A percentile compares a stretch with the other conserved stretches of the same genome.
phyloP scores from a whole-genome alignment of 2,888 invertebrate species.

The Xylota sylvarum region DNA sequence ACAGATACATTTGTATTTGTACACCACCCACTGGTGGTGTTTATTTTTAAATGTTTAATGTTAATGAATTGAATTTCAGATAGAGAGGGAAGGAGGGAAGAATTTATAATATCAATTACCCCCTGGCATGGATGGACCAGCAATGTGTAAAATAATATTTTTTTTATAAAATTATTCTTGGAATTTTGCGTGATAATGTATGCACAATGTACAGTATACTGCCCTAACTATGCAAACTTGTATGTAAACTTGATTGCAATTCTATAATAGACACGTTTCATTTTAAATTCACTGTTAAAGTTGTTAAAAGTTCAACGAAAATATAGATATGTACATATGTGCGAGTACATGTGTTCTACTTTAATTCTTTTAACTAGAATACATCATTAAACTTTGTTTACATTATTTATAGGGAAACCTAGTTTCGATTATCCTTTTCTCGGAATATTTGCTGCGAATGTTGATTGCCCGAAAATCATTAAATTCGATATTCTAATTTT shows the following conservation, averaged over 20 bases:
- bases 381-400: too few species aligned
- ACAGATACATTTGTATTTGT: not conserved
- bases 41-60: conserved; percentile 43
- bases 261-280: not conserved
- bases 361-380: too few species aligned
- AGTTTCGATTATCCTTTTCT: too few species aligned
- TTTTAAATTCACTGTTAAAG: not conserved
- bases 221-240: not conserved
- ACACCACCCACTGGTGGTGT: not conserved
- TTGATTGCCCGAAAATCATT: too few species aligned
- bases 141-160: not conserved
- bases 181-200: not conserved
- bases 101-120: not conserved
- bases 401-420: too few species aligned
- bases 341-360: too few species aligned
- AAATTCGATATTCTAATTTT: too few species aligned
- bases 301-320: too few species aligned
- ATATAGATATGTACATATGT: too few species aligned
- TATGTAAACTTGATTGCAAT: not conserved
- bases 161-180: not conserved
- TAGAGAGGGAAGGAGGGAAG: not conserved
- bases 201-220: not conserved
- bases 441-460: too few species aligned
- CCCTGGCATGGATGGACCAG: not conserved
- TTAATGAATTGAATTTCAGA: conserved; percentile 29